phyloP scores from a whole-genome alignment of 2,888 invertebrate species.

The Drosophila atroscutellata region DNA sequence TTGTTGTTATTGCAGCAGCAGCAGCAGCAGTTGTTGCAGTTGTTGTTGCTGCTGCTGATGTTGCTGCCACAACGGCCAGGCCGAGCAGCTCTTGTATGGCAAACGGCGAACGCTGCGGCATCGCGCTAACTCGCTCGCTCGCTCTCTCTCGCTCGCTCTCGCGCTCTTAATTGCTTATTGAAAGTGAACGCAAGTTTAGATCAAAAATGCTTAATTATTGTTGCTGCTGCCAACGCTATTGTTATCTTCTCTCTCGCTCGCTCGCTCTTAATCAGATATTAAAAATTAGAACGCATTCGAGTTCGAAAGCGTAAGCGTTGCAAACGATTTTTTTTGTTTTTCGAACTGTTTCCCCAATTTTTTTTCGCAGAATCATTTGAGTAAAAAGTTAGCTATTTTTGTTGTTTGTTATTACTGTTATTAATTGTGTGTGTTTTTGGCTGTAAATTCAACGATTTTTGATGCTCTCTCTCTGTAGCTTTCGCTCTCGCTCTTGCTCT shows the following conservation, averaged over 20 bases:
- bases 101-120: constrained; percentile 85
- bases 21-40: constrained; percentile 37
- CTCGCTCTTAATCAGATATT: constrained; percentile 1
- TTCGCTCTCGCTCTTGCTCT: constrained; percentile 5
- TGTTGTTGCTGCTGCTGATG: constrained; percentile 35
- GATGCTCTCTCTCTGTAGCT: constrained; percentile 21
- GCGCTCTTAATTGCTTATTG: constrained; percentile 23
- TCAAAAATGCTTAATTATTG: constrained; percentile 2
- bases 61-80: constrained; percentile 76
- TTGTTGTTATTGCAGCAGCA: constrained; percentile 25
- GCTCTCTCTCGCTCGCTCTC: background rate
- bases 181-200: background rate
- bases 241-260: background rate
- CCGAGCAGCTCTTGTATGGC: constrained; percentile 85
- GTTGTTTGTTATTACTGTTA: constrained; percentile 8
- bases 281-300: background rate
- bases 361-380: constrained; percentile 1
- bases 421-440: constrained; percentile 30
- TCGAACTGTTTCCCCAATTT: background rate
- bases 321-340: constrained; percentile 5
- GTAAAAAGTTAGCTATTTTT: constrained; percentile 1
- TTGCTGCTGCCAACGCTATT: background rate
- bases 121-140: constrained; percentile 37
- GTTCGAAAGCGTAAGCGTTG: constrained; percentile 16
- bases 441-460: constrained; percentile 46